Conservation (phyloP, 37 sponge, comb jelly and placozoan species). For the Aphrocallistes beatrix region DNA sequence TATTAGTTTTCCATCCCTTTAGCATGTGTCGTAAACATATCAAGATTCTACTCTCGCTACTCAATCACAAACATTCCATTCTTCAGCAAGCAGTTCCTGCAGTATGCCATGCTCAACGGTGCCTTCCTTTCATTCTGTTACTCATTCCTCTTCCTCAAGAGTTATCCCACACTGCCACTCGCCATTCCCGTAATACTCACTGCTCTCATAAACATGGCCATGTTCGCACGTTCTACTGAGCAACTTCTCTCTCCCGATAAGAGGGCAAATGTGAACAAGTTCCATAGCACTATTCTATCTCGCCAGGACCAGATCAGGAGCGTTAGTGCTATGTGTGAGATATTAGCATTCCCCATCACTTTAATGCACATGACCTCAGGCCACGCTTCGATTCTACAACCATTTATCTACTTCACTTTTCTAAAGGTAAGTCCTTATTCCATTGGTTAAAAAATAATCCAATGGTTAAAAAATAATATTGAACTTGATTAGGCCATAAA, state of each 20-base stretch:
- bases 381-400: neutral
- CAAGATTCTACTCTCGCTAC: slow-evolving; percentile 10
- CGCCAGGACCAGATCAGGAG: neutral
- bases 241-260: neutral
- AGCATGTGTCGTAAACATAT: neutral
- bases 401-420: neutral
- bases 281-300: neutral
- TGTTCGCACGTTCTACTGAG: neutral
- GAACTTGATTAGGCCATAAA: too few species aligned
- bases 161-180: neutral
- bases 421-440: neutral
- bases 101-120: neutral
- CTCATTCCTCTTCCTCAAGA: neutral
- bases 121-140: neutral
- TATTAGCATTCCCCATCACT: neutral
- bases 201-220: neutral
- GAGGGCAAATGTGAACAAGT: neutral
- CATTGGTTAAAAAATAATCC: too few species aligned
- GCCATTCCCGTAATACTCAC: neutral
- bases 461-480: too few species aligned
- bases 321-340: neutral
- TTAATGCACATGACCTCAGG: neutral
- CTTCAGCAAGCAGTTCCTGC: neutral
- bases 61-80: neutral
- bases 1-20: neutral